Base-by-base conservation (phyloP, 2,797 vertebrate genomes). In the Heterohyrax brucei region DNA sequence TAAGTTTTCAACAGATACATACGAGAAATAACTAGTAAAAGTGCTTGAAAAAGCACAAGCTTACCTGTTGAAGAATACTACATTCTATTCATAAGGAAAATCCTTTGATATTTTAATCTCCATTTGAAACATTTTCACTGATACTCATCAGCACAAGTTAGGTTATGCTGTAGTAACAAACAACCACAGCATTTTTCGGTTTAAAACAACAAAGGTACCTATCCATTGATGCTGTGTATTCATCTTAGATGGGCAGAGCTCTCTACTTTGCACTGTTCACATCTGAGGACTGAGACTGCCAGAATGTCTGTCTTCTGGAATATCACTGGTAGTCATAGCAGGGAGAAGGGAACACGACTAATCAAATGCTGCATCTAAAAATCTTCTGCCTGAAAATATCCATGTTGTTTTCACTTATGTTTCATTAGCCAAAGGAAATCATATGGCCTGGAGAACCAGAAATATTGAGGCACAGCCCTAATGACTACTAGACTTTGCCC, bases 1-100 rank as follows among this genome's bases (percentile, higher is more conserved):
- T 93, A 82, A 89, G 68, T 82, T 88, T 85, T 87, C 76, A 91
- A 50, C 22, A 96, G 24, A 96, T 81, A 70, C 64, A 56, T 44
- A 12, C 77, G 86, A 96, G 66, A 90, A 68, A 21, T 12, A 59
- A 28, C 14, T 24, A 56, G 33, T 44, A 18, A 26, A 79, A 33
- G 2, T 33, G 16, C 14, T 82, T 53, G 39, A 39, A 22, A 39
- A 33, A 89, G 68, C 93, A 26, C 12, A 81, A 70, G n/a, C 59
- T 61, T 73, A 50, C 26, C 62, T 82, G 19, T 72, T 91, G 46
- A 70, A 26, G 75, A 10, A 68, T 6, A 75, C 30, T 77, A 44
- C 10, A 10, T 77, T 88, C n/a, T 48, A n/a, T 30, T 3, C 39
- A 24, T 3, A 6, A 83, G 82, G 46, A n/a, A 89, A 76, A 28